Conservation (phyloP, 2,113 vertebrate genomes). For the Festucalex cinctus region DNA sequence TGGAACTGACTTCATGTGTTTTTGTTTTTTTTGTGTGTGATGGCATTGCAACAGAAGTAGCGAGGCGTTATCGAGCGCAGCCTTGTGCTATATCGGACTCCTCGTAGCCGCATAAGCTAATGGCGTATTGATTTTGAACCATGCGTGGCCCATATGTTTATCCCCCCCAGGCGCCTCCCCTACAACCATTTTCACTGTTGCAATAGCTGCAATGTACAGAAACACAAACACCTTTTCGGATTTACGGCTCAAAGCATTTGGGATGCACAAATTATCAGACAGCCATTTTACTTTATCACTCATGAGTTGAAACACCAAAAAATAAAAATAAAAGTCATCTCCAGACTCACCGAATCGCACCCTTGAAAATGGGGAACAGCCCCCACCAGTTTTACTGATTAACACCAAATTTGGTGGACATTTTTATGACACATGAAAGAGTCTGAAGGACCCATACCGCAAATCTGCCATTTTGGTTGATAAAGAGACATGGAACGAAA, state of each 20-base stretch:
- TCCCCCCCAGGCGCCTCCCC: slow-evolving; percentile 46
- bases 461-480: too few relatives aligned
- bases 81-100: slow-evolving; percentile 45
- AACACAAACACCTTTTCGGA: not conserved
- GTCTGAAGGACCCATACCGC: not conserved
- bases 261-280: too few relatives aligned
- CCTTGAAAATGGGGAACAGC: too few relatives aligned
- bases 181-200: slow-evolving; percentile 59
- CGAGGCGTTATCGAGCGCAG: slow-evolving; percentile 50
- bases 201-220: slow-evolving; percentile 38
- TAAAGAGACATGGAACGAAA: too few relatives aligned
- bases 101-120: slow-evolving; percentile 56
- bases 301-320: too few relatives aligned
- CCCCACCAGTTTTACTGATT: too few relatives aligned
- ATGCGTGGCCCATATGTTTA: slow-evolving; percentile 57
- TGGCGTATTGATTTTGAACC: slow-evolving; percentile 67
- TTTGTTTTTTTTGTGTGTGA: not conserved
- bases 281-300: too few relatives aligned
- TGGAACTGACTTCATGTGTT: slow-evolving; percentile 33
- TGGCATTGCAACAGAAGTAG: slow-evolving; percentile 37
- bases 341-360: too few relatives aligned
- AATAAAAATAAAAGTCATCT: too few relatives aligned
- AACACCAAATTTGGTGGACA: too few relatives aligned
- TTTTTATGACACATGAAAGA: not conserved
- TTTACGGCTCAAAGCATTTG: not conserved